Percentiles rank a stretch among this genome's conserved stretches.
These are phyloP conservation scores for Agapetus fuscipes DNA, from an alignment of 2,888 invertebrate species.

Conservation along the genomic window DNA sequence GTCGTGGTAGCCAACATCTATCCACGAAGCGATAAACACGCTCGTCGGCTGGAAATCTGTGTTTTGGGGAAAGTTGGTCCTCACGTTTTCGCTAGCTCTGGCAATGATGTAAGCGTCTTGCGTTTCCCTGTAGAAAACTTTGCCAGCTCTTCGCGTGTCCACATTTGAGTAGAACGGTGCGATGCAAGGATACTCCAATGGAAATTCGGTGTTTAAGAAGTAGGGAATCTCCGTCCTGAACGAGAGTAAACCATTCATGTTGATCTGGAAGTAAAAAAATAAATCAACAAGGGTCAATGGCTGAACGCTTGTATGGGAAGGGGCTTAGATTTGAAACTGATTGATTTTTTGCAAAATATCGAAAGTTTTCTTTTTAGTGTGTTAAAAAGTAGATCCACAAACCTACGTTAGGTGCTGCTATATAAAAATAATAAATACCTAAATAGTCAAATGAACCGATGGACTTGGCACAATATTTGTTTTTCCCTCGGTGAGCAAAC, in stretches of 20 bases:
- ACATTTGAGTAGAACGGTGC: slow-evolving; percentile 88
- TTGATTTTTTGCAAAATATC: too few relatives aligned
- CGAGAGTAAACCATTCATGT: slow-evolving; percentile 81
- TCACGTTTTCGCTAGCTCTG: slow-evolving; percentile 61
- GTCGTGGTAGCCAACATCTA: slow-evolving; percentile 70
- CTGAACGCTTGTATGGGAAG: too few relatives aligned
- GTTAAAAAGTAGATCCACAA: too few relatives aligned
- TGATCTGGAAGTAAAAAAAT: slow-evolving; percentile 57
- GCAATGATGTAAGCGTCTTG: slow-evolving; percentile 48
- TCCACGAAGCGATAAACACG: slow-evolving; percentile 86
- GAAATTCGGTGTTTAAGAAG: slow-evolving; percentile 83
- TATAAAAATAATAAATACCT: too few relatives aligned
- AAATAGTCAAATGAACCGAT: too few relatives aligned
- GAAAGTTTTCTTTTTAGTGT: too few relatives aligned
- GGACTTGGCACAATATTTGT: too few relatives aligned
- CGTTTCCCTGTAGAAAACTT: slow-evolving; percentile 64
- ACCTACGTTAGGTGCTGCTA: too few relatives aligned
- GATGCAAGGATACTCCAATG: slow-evolving; percentile 79
- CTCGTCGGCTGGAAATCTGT: slow-evolving; percentile 64
- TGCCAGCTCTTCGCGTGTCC: slow-evolving; percentile 66
- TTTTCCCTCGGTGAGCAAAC: too few relatives aligned
- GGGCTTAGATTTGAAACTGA: too few relatives aligned
- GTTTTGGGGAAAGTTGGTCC: slow-evolving; percentile 62
- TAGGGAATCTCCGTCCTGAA: slow-evolving; percentile 81
- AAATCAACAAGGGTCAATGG: too few relatives aligned